Conservation (phyloP, 2,888 invertebrate species). For the Hypsopygia costalis region DNA sequence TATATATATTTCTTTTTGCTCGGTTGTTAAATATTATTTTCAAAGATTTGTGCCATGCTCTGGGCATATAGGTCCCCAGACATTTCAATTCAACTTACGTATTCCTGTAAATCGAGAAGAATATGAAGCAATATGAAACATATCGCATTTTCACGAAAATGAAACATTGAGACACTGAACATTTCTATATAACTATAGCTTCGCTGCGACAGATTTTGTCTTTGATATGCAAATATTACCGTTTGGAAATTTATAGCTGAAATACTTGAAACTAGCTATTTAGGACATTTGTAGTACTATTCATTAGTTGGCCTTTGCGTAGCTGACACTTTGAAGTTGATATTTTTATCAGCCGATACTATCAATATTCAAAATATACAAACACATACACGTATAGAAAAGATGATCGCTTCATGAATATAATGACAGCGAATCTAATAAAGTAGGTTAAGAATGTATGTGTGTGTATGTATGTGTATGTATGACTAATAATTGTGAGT, state of each 20-base stretch:
- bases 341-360: no score
- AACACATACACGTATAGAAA: no score
- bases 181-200: slow-evolving; percentile 14
- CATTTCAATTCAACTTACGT: slow-evolving; percentile 6
- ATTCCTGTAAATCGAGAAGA: slow-evolving; percentile 13
- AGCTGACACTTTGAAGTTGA: no score
- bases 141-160: neutral
- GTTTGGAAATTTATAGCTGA: slow-evolving; percentile 46
- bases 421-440: no score
- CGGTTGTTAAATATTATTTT: neutral
- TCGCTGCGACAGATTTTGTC: slow-evolving; percentile 42
- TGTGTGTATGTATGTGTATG: no score
- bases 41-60: slow-evolving; percentile 13
- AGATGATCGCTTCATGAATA: no score
- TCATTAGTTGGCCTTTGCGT: no score
- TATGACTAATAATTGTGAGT: no score
- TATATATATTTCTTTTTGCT: no score
- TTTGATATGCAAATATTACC: slow-evolving; percentile 58
- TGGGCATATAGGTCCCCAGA: slow-evolving; percentile 1
- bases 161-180: neutral
- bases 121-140: slow-evolving; percentile 12
- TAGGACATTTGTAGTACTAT: no score
- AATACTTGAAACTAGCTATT: slow-evolving; percentile 19
- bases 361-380: no score
- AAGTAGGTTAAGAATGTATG: no score